A percentile compares a stretch with the other conserved stretches of the same genome.
Evolutionary conservation across 2,888 invertebrate genomes (phyloP).

Genomic region (Thymelicus sylvestris): DNA sequence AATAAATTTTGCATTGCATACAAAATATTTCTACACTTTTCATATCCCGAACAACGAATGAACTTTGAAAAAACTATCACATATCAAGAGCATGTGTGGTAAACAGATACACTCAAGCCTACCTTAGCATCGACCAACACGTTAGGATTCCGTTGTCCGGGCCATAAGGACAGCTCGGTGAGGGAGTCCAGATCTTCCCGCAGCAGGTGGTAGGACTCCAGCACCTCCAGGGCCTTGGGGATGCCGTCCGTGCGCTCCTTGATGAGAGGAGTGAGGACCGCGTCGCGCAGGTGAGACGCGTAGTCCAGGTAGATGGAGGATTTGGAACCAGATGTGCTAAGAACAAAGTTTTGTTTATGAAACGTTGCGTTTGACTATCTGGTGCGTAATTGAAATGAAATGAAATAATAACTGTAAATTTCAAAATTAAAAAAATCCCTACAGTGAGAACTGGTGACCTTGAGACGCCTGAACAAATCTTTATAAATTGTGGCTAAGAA

Average conservation of each 20-base stretch:
- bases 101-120: too few relatives aligned
- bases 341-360: neutral
- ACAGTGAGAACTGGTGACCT: too few relatives aligned
- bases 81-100: too few relatives aligned
- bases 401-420: too few relatives aligned
- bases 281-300: slow-evolving; percentile 89
- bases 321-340: slow-evolving; percentile 91
- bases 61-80: too few relatives aligned
- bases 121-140: slow-evolving; percentile 90
- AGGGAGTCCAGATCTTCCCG: slow-evolving; percentile 97
- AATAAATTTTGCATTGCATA: neutral
- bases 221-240: slow-evolving; percentile 87
- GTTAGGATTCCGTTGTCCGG: slow-evolving; percentile 90
- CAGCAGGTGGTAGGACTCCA: slow-evolving; percentile 93
- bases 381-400: too few relatives aligned
- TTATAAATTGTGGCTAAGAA: too few relatives aligned
- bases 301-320: slow-evolving; percentile 95
- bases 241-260: slow-evolving; percentile 89
- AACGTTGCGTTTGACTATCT: too few relatives aligned
- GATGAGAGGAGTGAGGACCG: slow-evolving; percentile 91
- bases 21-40: too few relatives aligned
- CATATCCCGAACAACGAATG: too few relatives aligned
- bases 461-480: too few relatives aligned
- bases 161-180: slow-evolving; percentile 94
- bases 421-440: too few relatives aligned